Conservation (phyloP, 2,888 invertebrate species). For the Xestia xanthographa region DNA sequence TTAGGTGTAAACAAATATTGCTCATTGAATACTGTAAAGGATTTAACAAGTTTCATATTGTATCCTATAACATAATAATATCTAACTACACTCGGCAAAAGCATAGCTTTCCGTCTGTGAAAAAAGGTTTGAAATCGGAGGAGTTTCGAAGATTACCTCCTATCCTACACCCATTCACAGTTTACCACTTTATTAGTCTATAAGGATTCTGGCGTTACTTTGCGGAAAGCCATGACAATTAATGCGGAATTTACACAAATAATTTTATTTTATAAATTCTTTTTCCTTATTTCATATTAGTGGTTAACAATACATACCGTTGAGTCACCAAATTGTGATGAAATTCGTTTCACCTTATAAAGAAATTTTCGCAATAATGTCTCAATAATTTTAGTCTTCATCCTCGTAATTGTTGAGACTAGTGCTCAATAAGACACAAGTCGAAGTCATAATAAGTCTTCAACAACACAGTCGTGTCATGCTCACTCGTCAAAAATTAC, state of each 20-base stretch:
- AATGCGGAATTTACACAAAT: not conserved
- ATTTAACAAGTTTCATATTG: not conserved
- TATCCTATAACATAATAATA: too few relatives aligned
- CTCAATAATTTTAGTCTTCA: not conserved
- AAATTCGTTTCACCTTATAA: constrained; percentile 12
- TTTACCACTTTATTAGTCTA: not conserved
- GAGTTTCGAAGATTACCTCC: not conserved
- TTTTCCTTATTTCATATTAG: not conserved
- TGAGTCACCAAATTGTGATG: not conserved
- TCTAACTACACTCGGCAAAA: not conserved
- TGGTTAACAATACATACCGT: constrained; percentile 23
- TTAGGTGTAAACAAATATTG: not conserved
- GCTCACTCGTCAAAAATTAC: not conserved
- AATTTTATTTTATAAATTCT: not conserved
- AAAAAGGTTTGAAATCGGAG: not conserved
- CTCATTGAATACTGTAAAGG: not conserved
- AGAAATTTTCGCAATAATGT: not conserved
- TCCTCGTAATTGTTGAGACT: not conserved
- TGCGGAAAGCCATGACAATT: not conserved
- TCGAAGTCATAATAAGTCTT: not conserved
- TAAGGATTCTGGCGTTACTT: not conserved
- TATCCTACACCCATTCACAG: not conserved
- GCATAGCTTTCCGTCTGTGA: not conserved
- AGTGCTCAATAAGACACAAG: not conserved
- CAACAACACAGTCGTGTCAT: not conserved